These are phyloP conservation scores for Lepidotrigona ventralis DNA, from an alignment of 1,140 invertebrate genomes.

Conservation along the genomic window DNA sequence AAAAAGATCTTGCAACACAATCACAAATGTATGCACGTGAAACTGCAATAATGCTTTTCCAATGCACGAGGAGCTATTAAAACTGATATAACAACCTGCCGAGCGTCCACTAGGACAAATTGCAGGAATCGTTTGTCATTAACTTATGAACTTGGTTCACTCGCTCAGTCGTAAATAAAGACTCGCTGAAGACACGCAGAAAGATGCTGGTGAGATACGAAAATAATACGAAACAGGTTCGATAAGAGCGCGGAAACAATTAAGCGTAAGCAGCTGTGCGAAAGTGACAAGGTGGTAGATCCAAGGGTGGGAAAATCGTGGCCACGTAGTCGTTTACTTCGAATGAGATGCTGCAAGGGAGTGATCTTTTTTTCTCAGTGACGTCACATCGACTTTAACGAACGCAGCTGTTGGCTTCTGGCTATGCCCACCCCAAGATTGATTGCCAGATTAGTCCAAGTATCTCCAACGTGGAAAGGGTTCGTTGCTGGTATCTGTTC, in stretches of 20 bases:
- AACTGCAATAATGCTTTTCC: no score
- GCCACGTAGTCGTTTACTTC: constrained; percentile 49
- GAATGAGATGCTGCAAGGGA: constrained; percentile 63
- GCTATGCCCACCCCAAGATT: constrained; percentile 59
- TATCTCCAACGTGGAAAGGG: constrained; percentile 53
- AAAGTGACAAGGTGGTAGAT: constrained; percentile 39
- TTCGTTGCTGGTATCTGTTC: constrained; percentile 40
- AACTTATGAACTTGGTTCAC: no score
- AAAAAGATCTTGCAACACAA: no score
- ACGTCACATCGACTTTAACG: constrained; percentile 52
- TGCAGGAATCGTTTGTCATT: no score
- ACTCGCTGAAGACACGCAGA: not conserved
- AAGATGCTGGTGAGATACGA: not conserved
- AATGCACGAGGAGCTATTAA: no score
- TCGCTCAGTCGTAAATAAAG: no score
- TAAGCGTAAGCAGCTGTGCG: constrained; percentile 60
- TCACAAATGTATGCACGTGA: no score
- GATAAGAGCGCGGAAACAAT: constrained; percentile 35
- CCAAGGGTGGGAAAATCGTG: constrained; percentile 62
- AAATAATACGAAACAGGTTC: constrained; percentile 1
- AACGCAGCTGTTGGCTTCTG: constrained; percentile 63
- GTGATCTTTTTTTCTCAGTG: constrained; percentile 60
- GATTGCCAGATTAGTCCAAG: constrained; percentile 65
- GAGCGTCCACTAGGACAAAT: no score
- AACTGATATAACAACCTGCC: no score